Percentiles rank a stretch among this genome's conserved stretches.
Evolutionary conservation across 1,140 invertebrate genomes (phyloP).

Genomic region (Kradibia gibbosae): DNA sequence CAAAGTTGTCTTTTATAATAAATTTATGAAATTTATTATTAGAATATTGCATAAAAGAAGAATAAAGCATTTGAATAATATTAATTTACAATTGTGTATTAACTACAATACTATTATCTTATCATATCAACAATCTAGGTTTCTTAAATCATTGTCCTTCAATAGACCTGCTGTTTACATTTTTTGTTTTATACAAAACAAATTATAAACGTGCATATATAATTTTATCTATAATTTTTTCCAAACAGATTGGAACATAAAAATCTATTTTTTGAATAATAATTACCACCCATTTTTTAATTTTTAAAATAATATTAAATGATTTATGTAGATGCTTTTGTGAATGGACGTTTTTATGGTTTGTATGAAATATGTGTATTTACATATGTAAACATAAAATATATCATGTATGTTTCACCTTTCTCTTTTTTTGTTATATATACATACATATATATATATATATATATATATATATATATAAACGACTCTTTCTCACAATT

Average conservation of each 20-base stretch:
- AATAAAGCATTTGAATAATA: neutral
- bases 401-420: conserved; percentile 23
- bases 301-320: conserved; percentile 21
- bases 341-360: conserved; percentile 23
- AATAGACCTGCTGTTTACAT: neutral
- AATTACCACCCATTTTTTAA: conserved; percentile 27
- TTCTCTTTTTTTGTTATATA: neutral
- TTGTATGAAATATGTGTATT: conserved; percentile 36
- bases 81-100: neutral
- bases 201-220: conserved; percentile 7
- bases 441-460: neutral
- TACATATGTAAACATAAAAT: conserved; percentile 44
- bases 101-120: neutral
- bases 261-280: conserved; percentile 35
- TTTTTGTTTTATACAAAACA: neutral
- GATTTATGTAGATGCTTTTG: conserved; percentile 12
- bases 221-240: conserved; percentile 11
- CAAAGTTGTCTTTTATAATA: neutral
- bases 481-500: conserved; percentile 32
- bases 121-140: neutral
- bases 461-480: conserved; percentile 11
- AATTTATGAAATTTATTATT: neutral
- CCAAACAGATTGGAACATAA: conserved; percentile 41
- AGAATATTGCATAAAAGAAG: neutral
- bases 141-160: neutral